Evolutionary conservation across 2,888 invertebrate species (phyloP), one percentile per base, ranked within the genome.

Genomic region (Stenichneumon culpator): DNA sequence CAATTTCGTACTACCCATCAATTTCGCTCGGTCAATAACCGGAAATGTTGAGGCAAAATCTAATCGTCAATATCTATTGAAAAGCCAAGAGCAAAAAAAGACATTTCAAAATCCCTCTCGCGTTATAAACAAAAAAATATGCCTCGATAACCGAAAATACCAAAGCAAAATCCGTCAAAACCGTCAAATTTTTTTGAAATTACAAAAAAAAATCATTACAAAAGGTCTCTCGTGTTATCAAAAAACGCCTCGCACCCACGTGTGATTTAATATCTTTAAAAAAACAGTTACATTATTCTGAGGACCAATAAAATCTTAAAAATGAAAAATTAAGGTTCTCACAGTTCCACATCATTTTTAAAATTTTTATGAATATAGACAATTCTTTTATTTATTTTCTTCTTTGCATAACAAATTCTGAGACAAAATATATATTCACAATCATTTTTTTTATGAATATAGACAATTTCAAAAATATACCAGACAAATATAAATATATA

Each of bases 1-100:
- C 87, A 65, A 73, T 70, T 79, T 70, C 79, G 75, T 70, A 19
- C 63, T 36, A 52, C 22, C 39, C 47, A 50, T 74, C 47, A 28
- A 65, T 47, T 16, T 28, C 32, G 50, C 19, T 39, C 11, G 50
- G 28, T 16, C 11, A 19, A 60, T 39, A 50, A 81, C 52, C 39
- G 36, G 25, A 11, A 67, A 54, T 36, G 22, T 39, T 7, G 39
- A 14, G 60, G 7, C 14, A n/a, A 16, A 44, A n/a, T 9, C 57
- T 44, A 44, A 70, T 44, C 72, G 19, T 72, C 50, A 3, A 57
- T 11, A 22, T 4, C 4, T 22, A 57, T 1, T 11, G 9, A 2
- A 9, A 57, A 11, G 25, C 25, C 22, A 25, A 57, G 2, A 22
- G 9, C 9, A 54, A 19, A 19, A 6, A 9, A 22, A 52, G 6